Percentiles rank a stretch among this genome's conserved stretches.
Evolutionary conservation across 2,888 invertebrate species (phyloP).

Genomic region (Tyria jacobaeae): DNA sequence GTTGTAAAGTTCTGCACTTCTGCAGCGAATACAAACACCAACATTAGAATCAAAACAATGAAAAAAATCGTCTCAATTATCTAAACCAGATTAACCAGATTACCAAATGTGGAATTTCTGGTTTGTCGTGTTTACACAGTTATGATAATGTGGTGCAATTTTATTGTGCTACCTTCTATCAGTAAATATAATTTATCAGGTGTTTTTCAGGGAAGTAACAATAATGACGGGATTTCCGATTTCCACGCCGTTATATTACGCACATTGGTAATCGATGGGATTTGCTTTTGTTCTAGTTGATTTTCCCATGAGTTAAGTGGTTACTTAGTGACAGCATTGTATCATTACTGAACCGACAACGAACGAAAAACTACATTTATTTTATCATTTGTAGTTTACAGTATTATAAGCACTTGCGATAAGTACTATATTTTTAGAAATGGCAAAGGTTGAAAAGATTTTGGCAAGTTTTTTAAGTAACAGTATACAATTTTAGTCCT

Average conservation of each 20-base stretch:
- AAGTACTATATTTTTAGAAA: too few relatives aligned
- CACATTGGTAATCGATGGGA: conserved; percentile 56
- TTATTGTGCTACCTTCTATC: conserved; percentile 63
- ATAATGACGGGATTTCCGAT: conserved; percentile 83
- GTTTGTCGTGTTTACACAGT: conserved; percentile 74
- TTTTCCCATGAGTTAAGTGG: conserved; percentile 73
- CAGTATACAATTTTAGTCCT: too few relatives aligned
- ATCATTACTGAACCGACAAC: conserved; percentile 43
- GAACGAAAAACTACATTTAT: conserved; percentile 24
- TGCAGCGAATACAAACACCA: conserved; percentile 42
- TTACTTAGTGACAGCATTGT: conserved; percentile 64
- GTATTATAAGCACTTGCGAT: conserved; percentile 11
- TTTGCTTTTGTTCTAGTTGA: conserved; percentile 70
- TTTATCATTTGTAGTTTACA: conserved; percentile 16
- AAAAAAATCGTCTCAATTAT: conserved; percentile 60
- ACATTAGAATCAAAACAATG: conserved; percentile 63
- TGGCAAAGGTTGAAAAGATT: too few relatives aligned
- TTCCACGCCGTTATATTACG: conserved; percentile 61
- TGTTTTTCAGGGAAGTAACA: conserved; percentile 73
- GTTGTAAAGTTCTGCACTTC: conserved; percentile 20
- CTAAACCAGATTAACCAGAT: conserved; percentile 74
- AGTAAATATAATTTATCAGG: conserved; percentile 54
- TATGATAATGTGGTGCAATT: conserved; percentile 68
- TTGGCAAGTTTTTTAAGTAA: too few relatives aligned
- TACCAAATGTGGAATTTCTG: conserved; percentile 70